A percentile compares a stretch with the other conserved stretches of the same genome.
Conservation (phyloP, 2,888 invertebrate species). For the Drosophila yooni region DNA sequence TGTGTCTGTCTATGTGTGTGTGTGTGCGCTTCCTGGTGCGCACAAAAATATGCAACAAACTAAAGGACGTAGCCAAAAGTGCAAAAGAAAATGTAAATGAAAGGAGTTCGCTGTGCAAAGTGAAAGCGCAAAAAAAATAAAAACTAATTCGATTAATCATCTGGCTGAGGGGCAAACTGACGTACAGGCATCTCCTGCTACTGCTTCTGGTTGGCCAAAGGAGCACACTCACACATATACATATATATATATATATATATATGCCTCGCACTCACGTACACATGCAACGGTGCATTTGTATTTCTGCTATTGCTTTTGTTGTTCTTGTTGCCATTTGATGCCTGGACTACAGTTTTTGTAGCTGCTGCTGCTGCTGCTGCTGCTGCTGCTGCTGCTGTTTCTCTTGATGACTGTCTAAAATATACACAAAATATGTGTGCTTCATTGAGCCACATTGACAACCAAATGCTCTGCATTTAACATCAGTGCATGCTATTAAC, state of each 20-base stretch:
- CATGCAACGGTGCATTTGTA: conserved; percentile 52
- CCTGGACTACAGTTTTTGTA: conserved; percentile 8
- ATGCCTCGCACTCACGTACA: conserved; percentile 37
- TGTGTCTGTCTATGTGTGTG: conserved; percentile 14
- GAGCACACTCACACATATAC: conserved; percentile 36
- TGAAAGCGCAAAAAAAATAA: conserved; percentile 45
- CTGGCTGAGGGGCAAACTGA: conserved; percentile 53
- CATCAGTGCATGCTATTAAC: neutral
- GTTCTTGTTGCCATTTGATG: conserved; percentile 50
- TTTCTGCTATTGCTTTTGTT: conserved; percentile 25
- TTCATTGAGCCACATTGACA: neutral
- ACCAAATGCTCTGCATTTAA: conserved; percentile 20
- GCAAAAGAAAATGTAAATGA: conserved; percentile 81
- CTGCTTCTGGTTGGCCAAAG: conserved; percentile 54
- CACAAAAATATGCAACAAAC: conserved; percentile 76
- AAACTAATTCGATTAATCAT: conserved; percentile 79
- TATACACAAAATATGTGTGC: conserved; percentile 9
- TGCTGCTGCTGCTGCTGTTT: conserved; percentile 24
- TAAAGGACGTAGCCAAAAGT: conserved; percentile 58
- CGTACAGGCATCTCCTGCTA: conserved; percentile 26
- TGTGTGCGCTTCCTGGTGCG: conserved; percentile 47
- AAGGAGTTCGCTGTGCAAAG: conserved; percentile 59
- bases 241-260: no score
- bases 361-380: neutral
- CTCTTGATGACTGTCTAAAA: conserved; percentile 53